These are phyloP conservation scores for Phragmatobia fuliginosa DNA, from an alignment of 2,888 invertebrate genomes.

Conservation along the genomic window DNA sequence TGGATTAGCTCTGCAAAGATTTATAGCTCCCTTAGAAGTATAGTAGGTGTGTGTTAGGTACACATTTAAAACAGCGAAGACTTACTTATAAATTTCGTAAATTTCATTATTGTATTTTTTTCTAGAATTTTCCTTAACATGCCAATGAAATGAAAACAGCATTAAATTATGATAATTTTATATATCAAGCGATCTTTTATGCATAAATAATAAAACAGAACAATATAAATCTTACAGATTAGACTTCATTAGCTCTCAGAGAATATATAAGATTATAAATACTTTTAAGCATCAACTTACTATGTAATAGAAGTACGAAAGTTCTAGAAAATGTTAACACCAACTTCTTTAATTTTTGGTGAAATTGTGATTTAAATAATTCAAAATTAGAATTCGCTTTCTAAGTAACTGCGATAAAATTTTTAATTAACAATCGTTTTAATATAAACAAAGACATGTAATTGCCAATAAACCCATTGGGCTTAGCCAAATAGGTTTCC, in stretches of 20 bases:
- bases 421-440: slow-evolving; percentile 50
- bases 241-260: neutral
- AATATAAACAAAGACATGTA: slow-evolving; percentile 38
- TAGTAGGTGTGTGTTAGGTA: slow-evolving; percentile 54
- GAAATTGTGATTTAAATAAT: neutral
- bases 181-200: neutral
- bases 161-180: neutral
- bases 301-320: neutral
- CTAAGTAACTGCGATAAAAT: slow-evolving; percentile 36
- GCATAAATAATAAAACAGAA: neutral
- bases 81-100: slow-evolving; percentile 29
- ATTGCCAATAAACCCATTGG: slow-evolving; percentile 45
- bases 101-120: neutral
- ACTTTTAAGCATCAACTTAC: neutral
- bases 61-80: slow-evolving; percentile 33
- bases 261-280: neutral
- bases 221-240: neutral
- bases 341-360: neutral
- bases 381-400: slow-evolving; percentile 33
- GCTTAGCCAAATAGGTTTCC: slow-evolving; percentile 61
- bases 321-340: neutral
- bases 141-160: neutral
- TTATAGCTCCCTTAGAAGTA: slow-evolving; percentile 61
- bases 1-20: slow-evolving; percentile 69
- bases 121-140: neutral